Base-by-base conservation (phyloP, 2,797 vertebrate genomes). In the Cuniculus paca region DNA sequence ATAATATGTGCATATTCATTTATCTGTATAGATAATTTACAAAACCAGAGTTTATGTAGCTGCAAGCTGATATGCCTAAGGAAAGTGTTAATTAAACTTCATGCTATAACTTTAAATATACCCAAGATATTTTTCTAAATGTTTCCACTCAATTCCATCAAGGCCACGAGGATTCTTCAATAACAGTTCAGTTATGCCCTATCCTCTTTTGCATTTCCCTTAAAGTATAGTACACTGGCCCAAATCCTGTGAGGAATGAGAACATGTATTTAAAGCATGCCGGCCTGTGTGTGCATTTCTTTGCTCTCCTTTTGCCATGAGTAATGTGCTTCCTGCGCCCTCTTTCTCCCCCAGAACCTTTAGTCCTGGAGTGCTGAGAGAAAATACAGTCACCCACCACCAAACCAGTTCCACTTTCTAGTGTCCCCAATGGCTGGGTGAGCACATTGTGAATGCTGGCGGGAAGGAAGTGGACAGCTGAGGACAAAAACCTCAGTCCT, bases 61-160 rank as follows among this genome's bases (percentile, higher is more conserved):
- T 61, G 17, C 22, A 78, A 75, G 61, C 52, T 54, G 68, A 79
- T 42, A 68, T 0, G 6, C 16, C 39, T 45, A 94, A 13, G 19
- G 31, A 97, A 85, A 94, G 19, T 26, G 88, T 96, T 82, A 90
- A 24, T 95, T 96, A 89, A 94, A 87, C 42, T 84, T 95, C 80
- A 34, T 42, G 74, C 31, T 1, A 0, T 39, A 86, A 92, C 70
- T 81, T 95, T 95, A 97, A 92, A 58, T 36, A 42, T 11, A 45
- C 50, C 68, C 1, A 0, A 60, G 84, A 80, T 26, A 74, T 54
- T 1, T 9, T 70, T 63, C 58, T 24, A 90, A 91, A 77, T 24
- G 11, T 81, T 72, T 83, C 56, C 0, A 39, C 20, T 92, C 58
- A 0, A 0, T 56, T 61, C 36, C 88, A 54, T 92, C 91, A 93